phyloP scores from a whole-genome alignment of 2,888 invertebrate species.

The Nemurella pictetii region DNA sequence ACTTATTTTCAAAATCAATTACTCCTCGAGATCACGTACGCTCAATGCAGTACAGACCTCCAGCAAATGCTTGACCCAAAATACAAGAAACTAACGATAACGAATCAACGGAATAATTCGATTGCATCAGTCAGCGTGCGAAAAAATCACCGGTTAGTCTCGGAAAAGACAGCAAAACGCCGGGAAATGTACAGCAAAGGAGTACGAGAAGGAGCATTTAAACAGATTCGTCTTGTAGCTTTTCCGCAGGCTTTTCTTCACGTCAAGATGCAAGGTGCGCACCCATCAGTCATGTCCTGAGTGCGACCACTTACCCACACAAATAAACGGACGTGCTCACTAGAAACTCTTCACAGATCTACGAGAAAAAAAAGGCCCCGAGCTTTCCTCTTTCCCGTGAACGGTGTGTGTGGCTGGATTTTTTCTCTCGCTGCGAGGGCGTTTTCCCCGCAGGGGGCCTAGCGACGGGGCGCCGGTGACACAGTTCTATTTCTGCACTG shows the following conservation, averaged over 20 bases:
- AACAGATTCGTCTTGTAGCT: too few species aligned
- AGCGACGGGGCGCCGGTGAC: not conserved
- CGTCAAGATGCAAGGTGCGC: not conserved
- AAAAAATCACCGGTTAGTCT: too few species aligned
- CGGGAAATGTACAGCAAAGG: too few species aligned
- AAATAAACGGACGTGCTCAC: not conserved
- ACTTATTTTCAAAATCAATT: too few species aligned
- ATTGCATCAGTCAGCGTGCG: too few species aligned
- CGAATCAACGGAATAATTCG: too few species aligned
- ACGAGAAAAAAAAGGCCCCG: not conserved
- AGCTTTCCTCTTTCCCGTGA: not conserved
- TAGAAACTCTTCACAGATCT: not conserved
- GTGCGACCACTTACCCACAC: not conserved
- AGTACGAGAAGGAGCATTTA: too few species aligned
- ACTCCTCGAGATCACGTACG: too few species aligned
- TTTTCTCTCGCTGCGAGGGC: not conserved
- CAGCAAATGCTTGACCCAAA: too few species aligned
- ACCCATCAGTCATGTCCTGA: not conserved
- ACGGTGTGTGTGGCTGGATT: not conserved
- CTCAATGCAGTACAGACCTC: too few species aligned
- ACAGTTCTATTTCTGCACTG: not conserved
- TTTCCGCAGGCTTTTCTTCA: not conserved
- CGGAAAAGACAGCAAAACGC: too few species aligned
- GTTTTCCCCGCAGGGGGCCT: not conserved
- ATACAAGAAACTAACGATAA: too few species aligned